A percentile compares a stretch with the other conserved stretches of the same genome.
Evolutionary conservation across 2,888 invertebrate genomes (phyloP).

Genomic region (Fragum whitleyi): DNA sequence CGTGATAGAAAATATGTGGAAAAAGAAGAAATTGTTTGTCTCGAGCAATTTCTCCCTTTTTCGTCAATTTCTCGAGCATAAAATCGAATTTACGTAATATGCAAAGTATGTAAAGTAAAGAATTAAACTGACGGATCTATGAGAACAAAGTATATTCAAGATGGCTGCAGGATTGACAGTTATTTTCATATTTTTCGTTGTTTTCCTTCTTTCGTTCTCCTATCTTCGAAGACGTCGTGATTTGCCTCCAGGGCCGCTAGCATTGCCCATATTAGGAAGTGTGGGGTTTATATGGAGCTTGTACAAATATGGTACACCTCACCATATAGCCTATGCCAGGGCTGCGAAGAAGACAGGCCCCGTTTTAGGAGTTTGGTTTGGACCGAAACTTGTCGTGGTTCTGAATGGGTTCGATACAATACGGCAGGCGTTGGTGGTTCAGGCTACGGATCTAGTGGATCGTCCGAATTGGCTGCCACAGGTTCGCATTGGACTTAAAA

Average conservation of each 20-base stretch:
- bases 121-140: too few species aligned
- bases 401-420: conserved; percentile 25
- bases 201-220: not conserved
- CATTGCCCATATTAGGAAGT: conserved; percentile 20
- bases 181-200: conserved; percentile 7
- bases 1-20: too few species aligned
- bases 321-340: not conserved
- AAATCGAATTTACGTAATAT: too few species aligned
- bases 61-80: too few species aligned
- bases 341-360: conserved; percentile 17
- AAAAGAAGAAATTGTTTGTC: too few species aligned
- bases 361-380: conserved; percentile 2
- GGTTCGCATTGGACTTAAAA: not conserved
- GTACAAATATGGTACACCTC: not conserved
- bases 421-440: conserved; percentile 15
- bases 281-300: conserved; percentile 9
- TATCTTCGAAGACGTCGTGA: not conserved
- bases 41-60: too few species aligned
- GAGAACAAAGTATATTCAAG: too few species aligned
- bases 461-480: conserved; percentile 17
- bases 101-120: too few species aligned
- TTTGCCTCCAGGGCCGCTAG: conserved; percentile 11
- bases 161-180: not conserved
- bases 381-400: conserved; percentile 24
- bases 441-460: conserved; percentile 11